Evolutionary conservation across 2,888 invertebrate genomes (phyloP).

Genomic region (Andrena praecox): DNA sequence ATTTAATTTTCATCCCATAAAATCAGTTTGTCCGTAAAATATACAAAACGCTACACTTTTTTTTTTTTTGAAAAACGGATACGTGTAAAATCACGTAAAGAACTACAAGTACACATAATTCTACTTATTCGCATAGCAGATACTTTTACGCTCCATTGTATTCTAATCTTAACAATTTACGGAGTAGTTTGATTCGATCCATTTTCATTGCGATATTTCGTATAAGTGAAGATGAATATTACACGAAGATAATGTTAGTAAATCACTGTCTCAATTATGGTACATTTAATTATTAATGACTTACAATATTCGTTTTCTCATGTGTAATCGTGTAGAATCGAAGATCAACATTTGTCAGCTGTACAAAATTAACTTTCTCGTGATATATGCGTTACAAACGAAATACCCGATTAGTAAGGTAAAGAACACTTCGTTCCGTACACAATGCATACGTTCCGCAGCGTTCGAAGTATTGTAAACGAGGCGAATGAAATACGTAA

Average conservation of each 20-base stretch:
- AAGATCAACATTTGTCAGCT: constrained; percentile 11
- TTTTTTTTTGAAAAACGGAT: constrained; percentile 40
- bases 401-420: constrained; percentile 5
- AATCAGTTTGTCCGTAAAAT: constrained; percentile 43
- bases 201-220: constrained; percentile 8
- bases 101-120: constrained; percentile 33
- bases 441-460: constrained; percentile 20
- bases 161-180: constrained; percentile 31
- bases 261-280: constrained; percentile 7
- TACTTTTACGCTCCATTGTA: constrained; percentile 21
- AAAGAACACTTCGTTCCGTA: constrained; percentile 26
- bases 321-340: constrained; percentile 11
- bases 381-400: constrained; percentile 11
- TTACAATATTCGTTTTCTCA: constrained; percentile 1
- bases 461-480: constrained; percentile 21
- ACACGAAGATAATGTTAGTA: constrained; percentile 19
- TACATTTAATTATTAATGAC: constrained; percentile 14
- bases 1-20: constrained; percentile 51
- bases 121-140: constrained; percentile 30
- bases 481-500: constrained; percentile 26
- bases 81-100: constrained; percentile 44
- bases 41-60: constrained; percentile 54
- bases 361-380: constrained; percentile 10
- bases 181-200: constrained; percentile 22
- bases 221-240: constrained; percentile 8